These are phyloP conservation scores for Thera obeliscata DNA, from an alignment of 2,888 invertebrate species.

Conservation along the genomic window DNA sequence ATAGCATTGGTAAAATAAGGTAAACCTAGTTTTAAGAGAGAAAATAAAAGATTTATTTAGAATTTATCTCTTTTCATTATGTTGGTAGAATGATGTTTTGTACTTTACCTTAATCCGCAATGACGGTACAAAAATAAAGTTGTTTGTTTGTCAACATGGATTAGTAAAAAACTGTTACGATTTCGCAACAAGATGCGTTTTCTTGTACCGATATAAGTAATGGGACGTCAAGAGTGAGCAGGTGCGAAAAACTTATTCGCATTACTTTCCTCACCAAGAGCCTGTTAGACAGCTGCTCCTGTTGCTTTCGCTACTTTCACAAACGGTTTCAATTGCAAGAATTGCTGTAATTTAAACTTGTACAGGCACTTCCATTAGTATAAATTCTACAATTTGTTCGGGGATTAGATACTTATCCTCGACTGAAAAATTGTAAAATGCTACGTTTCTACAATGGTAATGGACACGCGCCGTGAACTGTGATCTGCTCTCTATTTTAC, in stretches of 20 bases:
- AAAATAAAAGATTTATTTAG: too few relatives aligned
- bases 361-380: conserved; percentile 56
- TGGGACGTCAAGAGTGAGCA: conserved; percentile 58
- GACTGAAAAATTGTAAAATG: conserved; percentile 35
- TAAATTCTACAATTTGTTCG: conserved; percentile 47
- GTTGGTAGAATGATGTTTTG: too few relatives aligned
- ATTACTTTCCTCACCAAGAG: conserved; percentile 58
- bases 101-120: too few relatives aligned
- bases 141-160: not conserved
- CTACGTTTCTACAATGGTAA: conserved; percentile 33
- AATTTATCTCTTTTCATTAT: too few relatives aligned
- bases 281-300: conserved; percentile 61
- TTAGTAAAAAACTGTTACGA: not conserved
- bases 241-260: conserved; percentile 65
- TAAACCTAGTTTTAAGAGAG: too few relatives aligned
- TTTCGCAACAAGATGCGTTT: conserved; percentile 12
- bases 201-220: conserved; percentile 28
- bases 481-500: conserved; percentile 33
- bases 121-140: too few relatives aligned
- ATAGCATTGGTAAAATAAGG: too few relatives aligned
- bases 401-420: conserved; percentile 41
- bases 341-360: conserved; percentile 65
- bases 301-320: conserved; percentile 54
- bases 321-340: conserved; percentile 63
- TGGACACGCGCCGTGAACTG: conserved; percentile 33